phyloP scores from a whole-genome alignment of 2,797 vertebrate genomes.

The Podarcis siculus region DNA sequence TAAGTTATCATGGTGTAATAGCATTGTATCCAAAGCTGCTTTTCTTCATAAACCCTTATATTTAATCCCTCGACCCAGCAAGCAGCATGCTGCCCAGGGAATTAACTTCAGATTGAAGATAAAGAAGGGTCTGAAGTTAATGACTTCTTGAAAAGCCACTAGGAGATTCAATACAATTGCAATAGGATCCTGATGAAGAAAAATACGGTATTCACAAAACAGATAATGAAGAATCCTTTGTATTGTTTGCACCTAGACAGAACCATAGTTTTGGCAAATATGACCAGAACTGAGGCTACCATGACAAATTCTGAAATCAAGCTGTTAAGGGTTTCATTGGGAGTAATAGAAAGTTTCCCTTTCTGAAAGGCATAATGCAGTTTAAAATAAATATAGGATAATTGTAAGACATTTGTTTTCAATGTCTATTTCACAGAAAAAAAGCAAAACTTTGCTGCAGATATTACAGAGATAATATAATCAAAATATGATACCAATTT shows the following conservation, averaged over 20 bases:
- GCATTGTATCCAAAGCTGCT: slow-evolving; percentile 82
- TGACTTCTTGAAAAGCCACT: slow-evolving; percentile 72
- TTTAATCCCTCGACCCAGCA: slow-evolving; percentile 81
- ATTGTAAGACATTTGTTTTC: slow-evolving; percentile 22
- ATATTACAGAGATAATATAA: not conserved
- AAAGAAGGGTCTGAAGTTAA: slow-evolving; percentile 80
- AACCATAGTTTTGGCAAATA: slow-evolving; percentile 48
- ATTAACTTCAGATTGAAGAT: slow-evolving; percentile 85
- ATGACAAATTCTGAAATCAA: slow-evolving; percentile 25
- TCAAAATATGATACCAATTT: not conserved
- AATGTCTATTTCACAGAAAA: not conserved
- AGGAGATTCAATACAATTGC: slow-evolving; percentile 70
- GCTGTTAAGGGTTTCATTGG: slow-evolving; percentile 32
- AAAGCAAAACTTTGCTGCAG: slow-evolving; percentile 17
- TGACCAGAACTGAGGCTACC: slow-evolving; percentile 53
- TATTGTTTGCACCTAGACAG: slow-evolving; percentile 45
- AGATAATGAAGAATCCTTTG: slow-evolving; percentile 52
- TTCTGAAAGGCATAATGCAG: slow-evolving; percentile 11
- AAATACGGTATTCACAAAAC: slow-evolving; percentile 47
- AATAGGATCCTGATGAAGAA: slow-evolving; percentile 64
- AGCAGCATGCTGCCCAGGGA: slow-evolving; percentile 77
- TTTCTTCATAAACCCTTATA: slow-evolving; percentile 82
- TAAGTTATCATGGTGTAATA: slow-evolving; percentile 84
- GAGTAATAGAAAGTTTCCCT: slow-evolving; percentile 27
- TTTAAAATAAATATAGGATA: slow-evolving; percentile 34